These are phyloP conservation scores for Umimayanthus kanabou DNA, from an alignment of 92 coral and sea anemone species.

Conservation along the genomic window DNA sequence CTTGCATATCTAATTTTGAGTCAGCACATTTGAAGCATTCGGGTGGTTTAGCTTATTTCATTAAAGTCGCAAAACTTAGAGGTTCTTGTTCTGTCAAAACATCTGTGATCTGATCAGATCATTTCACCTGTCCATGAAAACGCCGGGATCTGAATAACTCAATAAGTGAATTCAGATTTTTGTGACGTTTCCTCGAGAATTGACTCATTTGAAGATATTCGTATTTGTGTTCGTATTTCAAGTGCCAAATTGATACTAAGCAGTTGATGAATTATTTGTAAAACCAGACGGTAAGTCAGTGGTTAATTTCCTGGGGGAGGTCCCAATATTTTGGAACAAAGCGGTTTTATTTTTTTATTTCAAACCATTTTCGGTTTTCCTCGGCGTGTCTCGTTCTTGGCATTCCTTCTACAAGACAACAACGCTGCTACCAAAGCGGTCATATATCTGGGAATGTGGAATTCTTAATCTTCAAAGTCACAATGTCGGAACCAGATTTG, in stretches of 20 bases:
- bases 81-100: constrained; percentile 7
- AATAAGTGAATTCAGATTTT: neutral
- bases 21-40: neutral
- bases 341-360: constrained; percentile 27
- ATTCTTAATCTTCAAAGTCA: neutral
- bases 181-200: neutral
- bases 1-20: too few relatives aligned
- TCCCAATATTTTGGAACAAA: constrained; percentile 33
- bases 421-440: neutral
- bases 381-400: neutral
- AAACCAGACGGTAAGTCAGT: neutral
- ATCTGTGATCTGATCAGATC: neutral
- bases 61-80: neutral
- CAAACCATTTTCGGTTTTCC: constrained; percentile 14
- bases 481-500: constrained; percentile 38
- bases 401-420: neutral
- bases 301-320: constrained; percentile 33
- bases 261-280: constrained; percentile 29
- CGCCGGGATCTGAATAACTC: neutral
- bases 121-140: neutral
- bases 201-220: neutral
- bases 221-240: neutral
- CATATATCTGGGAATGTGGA: neutral
- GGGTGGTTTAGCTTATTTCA: neutral
- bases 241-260: neutral